Base-by-base conservation (phyloP, 2,113 vertebrate species). In the Eptesicus fuscus region DNA sequence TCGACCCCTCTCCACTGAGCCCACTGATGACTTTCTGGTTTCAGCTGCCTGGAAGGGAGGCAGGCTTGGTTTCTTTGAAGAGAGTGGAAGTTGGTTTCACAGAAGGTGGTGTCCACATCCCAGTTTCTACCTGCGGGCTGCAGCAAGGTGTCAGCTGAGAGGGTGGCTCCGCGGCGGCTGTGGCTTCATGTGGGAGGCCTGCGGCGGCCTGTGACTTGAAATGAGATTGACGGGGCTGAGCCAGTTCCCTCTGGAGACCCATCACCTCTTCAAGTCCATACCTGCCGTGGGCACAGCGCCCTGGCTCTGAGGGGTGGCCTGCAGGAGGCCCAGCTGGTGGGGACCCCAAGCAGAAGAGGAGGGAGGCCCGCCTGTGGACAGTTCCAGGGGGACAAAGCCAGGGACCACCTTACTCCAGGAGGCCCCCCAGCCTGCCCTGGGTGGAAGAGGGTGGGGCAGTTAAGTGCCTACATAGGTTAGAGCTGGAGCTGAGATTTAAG, bases 121-220 rank as follows among this genome's bases (percentile, higher is more conserved):
- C 44, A 0, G 63, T 47, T 9, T 32, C 74, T 23, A 37, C 35
- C 82, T 37, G 35, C 30, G 0, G 0, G n/a, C 35, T 17, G 2
- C 63, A 53, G 77, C 9, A 23, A 35, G 30, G 67, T 40, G 40
- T 25, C 32, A 5, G 16, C 91, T 30, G 65, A 30, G 71, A 1
- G 20, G 44, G 47, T 9, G 51, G 32, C 12, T 20, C 20, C 0
- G 65, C 1, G 22, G 65, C 12, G 13, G 53, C 67, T 44, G 30
- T 16, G 74, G 88, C 83, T 79, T 59, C 37, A 1, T 0, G 25
- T 28, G 67, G 83, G 76, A 18, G 53, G 88, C 53, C 80, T 22
- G 44, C 12, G 12, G 87, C 2, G 4, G 14, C 61, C 71, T 51
- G 20, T 61, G 87, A 78, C 71, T 84, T 71, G 28, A 59, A 77